Percentiles rank a stretch among this genome's conserved stretches.
These are phyloP conservation scores for Amazona ochrocephala DNA, from an alignment of 2,797 vertebrate species.

Conservation along the genomic window DNA sequence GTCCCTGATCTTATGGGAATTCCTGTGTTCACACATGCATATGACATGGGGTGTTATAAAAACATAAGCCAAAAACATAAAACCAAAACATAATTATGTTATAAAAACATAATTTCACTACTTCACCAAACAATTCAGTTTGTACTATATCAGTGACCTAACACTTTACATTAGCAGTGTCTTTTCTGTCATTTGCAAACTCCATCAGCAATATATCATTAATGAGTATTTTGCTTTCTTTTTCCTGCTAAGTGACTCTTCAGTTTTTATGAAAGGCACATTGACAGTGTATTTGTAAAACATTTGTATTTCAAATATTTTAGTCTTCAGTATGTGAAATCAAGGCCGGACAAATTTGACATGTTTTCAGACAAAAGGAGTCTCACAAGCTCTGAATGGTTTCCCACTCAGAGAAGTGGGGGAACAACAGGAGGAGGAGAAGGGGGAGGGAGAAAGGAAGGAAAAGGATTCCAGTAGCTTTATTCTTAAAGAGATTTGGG, in stretches of 20 bases:
- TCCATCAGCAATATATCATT: not conserved
- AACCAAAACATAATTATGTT: not conserved
- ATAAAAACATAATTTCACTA: not conserved
- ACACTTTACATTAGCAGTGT: not conserved
- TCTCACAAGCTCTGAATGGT: not conserved
- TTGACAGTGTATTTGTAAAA: not conserved
- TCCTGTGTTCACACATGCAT: not conserved
- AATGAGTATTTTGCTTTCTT: constrained; percentile 10
- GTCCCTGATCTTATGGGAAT: not conserved
- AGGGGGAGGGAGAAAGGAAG: not conserved
- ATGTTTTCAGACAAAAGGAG: not conserved
- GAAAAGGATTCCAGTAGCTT: not conserved
- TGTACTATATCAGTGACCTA: not conserved
- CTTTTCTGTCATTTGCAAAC: not conserved
- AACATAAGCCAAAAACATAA: not conserved
- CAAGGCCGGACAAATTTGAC: not conserved
- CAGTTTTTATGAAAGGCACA: not conserved
- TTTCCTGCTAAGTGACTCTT: not conserved
- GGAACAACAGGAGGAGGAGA: not conserved
- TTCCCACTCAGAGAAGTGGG: not conserved
- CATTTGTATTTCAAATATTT: not conserved
- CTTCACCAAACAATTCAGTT: not conserved
- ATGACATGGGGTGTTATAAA: not conserved
- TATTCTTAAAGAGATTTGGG: not conserved
- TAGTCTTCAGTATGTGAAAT: not conserved